Conservation (phyloP, 1,140 invertebrate genomes). For the Atopsyche davidsoni region DNA sequence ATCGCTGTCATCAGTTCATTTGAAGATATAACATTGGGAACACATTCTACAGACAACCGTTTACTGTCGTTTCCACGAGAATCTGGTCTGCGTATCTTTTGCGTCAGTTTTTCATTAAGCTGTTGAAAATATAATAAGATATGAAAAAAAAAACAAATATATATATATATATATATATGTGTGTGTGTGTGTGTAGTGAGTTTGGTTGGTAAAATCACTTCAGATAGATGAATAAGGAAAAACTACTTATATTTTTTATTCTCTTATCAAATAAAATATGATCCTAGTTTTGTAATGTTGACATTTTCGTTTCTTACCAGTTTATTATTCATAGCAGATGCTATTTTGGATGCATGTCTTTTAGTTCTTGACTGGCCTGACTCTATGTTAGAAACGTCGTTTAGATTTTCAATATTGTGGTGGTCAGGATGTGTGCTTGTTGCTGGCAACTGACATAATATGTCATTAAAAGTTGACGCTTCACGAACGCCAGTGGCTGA, state of each 20-base stretch:
- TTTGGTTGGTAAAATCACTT: background rate
- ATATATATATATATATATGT: background rate
- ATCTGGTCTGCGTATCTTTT: conserved; percentile 8
- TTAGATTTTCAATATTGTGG: background rate
- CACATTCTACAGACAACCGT: too few species aligned
- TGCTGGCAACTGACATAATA: too few species aligned
- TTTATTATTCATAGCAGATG: conserved; percentile 17
- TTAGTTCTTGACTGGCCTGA: conserved; percentile 5
- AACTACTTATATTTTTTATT: background rate
- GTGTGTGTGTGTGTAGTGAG: background rate
- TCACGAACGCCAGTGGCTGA: too few species aligned
- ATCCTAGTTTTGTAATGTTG: background rate
- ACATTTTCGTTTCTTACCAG: conserved; percentile 4
- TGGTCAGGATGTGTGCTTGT: too few species aligned
- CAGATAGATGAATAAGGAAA: background rate
- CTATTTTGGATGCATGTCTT: conserved; percentile 11
- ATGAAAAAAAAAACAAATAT: background rate
- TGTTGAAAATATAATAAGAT: background rate
- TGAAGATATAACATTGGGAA: too few species aligned
- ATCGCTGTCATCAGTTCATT: too few species aligned
- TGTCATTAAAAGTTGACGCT: background rate
- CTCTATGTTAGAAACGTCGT: background rate
- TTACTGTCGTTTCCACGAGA: background rate
- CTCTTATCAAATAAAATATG: background rate
- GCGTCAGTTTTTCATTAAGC: conserved; percentile 13